Base-by-base conservation (phyloP, 2,888 invertebrate genomes). In the Cryptophagus acutangulus region DNA sequence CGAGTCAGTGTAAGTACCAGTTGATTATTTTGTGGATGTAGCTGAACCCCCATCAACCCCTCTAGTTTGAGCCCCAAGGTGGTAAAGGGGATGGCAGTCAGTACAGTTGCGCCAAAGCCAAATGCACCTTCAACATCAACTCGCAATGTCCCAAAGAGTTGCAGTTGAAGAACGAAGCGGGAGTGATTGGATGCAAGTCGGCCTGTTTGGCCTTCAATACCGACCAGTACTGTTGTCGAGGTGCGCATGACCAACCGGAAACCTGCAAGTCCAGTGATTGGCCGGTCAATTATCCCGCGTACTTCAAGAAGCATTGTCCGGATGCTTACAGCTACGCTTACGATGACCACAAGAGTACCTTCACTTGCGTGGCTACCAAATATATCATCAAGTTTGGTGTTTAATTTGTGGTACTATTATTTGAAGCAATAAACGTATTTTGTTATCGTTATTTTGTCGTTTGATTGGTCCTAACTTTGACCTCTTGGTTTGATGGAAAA, bases 311-410 rank as follows among this genome's bases (percentile, higher is more conserved):
- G 1, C 58, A 64, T 8, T 76, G 76, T 51, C 75, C 75, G 1
- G 69, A 71, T 39, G 74, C 74, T 6, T 75, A 75, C 60, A 71
- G 71, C 41, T 75, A 75, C 48, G 73, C 74, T 10, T 75, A 74
- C 48, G 76, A 76, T 58, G 74, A 75, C 48, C 51, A 60, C 20
- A 67, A 69, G 36, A 72, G 71, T 51, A 71, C 71, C 1, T 74
- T 71, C 51, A 72, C 71, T 28, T 75, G 75, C 37, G 44, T 46
- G 13, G 61, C 66, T 13, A 36, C 48, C 8, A 47, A 52, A 14
- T 68, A 68, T 43, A 51, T 45, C 15, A 46, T 67, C 20, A 58
- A 55, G 2, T 65, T 68, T 51, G 65, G 64, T 26, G 55, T 3
- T 26, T 26, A 26, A 26, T 4, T 8, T n/a, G n/a, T n/a, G n/a